A percentile compares a stretch with the other conserved stretches of the same genome.
Conservation (phyloP, 2,797 vertebrate species). For the Chiloscyllium punctatum region DNA sequence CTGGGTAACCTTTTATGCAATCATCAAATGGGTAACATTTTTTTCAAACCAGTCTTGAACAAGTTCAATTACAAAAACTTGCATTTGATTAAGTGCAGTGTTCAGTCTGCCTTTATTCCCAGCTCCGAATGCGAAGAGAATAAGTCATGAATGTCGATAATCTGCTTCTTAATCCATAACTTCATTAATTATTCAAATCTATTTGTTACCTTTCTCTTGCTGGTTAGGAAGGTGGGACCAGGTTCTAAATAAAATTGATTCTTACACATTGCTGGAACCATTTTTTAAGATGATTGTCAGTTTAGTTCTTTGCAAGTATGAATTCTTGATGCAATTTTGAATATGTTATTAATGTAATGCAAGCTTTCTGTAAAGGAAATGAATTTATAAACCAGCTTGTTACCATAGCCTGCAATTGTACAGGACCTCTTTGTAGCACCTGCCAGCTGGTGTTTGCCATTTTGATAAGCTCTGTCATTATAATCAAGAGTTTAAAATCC, state of each 20-base stretch:
- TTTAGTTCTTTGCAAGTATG: neutral
- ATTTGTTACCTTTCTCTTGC: neutral
- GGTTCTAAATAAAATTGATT: neutral
- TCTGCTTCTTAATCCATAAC: neutral
- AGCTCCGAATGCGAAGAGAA: neutral
- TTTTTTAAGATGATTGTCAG: neutral
- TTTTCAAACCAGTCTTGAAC: neutral
- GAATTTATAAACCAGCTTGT: neutral
- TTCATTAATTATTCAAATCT: neutral
- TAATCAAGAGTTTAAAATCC: slow-evolving; percentile 28
- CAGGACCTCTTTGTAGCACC: neutral
- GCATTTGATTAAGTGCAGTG: neutral
- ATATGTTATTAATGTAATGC: neutral
- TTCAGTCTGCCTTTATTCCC: neutral
- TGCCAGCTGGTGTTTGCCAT: slow-evolving; percentile 17
- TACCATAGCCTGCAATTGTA: neutral
- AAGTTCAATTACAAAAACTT: neutral
- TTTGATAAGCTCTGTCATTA: slow-evolving; percentile 29
- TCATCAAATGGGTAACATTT: neutral
- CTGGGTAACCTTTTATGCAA: neutral
- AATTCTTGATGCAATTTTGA: neutral
- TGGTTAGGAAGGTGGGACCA: neutral
- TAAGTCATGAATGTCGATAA: no score
- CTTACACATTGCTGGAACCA: neutral
- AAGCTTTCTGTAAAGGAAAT: neutral